phyloP scores from a whole-genome alignment of 2,113 vertebrate genomes.

The Monarcha castaneiventris region DNA sequence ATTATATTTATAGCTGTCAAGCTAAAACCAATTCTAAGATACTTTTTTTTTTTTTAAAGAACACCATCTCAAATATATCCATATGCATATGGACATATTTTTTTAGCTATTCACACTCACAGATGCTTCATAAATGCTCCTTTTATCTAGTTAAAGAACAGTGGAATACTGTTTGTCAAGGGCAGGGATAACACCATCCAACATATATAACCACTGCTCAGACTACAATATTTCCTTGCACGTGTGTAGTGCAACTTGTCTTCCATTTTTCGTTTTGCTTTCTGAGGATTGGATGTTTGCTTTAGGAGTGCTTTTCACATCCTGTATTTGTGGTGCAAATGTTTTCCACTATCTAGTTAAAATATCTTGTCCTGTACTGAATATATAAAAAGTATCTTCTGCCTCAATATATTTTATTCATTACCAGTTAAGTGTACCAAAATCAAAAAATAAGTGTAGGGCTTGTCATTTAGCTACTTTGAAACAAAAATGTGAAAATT shows the following conservation, averaged over 20 bases:
- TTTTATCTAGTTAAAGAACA: not conserved
- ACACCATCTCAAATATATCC: not conserved
- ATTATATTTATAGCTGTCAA: not conserved
- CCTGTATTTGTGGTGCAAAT: not conserved
- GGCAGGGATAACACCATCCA: not conserved
- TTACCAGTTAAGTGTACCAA: not conserved
- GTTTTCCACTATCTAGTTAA: not conserved
- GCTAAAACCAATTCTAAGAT: not conserved
- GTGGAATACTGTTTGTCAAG: not conserved
- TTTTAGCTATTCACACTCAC: not conserved
- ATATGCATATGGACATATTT: rapidly evolving
- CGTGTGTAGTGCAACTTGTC: not conserved
- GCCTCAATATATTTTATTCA: not conserved
- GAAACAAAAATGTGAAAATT: not conserved
- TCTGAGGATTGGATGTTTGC: not conserved
- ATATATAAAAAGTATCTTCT: not conserved
- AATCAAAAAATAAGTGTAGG: not conserved
- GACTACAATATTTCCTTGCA: not conserved
- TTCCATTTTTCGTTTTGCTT: not conserved
- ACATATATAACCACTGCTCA: not conserved
- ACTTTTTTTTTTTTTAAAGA: not conserved
- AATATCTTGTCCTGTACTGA: not conserved
- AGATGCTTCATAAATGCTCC: not conserved
- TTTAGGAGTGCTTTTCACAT: not conserved
- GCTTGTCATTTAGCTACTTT: not conserved